phyloP scores from a whole-genome alignment of 1,140 invertebrate species.

The Paracyclopina nana region DNA sequence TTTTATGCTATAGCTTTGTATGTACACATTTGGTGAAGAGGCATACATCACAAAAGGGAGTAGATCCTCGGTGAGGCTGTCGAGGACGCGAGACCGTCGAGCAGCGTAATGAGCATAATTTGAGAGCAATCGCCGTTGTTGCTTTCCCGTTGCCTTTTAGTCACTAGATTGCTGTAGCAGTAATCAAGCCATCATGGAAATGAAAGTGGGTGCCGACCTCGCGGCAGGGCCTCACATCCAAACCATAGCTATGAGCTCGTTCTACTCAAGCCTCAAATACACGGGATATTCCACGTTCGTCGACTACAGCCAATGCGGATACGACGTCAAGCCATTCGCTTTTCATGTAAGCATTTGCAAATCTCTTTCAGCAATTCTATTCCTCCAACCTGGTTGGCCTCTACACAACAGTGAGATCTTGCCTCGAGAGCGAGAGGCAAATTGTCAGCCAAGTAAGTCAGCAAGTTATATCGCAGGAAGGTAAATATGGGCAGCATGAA shows the following conservation, averaged over 20 bases:
- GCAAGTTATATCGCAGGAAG: too few relatives aligned
- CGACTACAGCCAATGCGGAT: neutral
- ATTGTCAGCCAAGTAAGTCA: constrained; percentile 5
- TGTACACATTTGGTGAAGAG: too few relatives aligned
- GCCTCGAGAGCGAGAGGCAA: constrained; percentile 2
- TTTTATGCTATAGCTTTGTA: too few relatives aligned
- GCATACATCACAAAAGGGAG: too few relatives aligned
- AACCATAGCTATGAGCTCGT: neutral
- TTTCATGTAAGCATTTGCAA: neutral
- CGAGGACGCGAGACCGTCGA: neutral
- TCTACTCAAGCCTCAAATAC: neutral
- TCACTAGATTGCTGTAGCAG: neutral
- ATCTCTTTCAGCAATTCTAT: constrained; percentile 5
- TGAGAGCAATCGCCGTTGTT: neutral
- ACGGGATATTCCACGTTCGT: neutral
- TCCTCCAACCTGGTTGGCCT: neutral
- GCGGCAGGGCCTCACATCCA: neutral
- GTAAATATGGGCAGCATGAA: too few relatives aligned
- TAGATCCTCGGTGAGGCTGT: constrained; percentile 55
- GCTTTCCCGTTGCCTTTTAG: neutral
- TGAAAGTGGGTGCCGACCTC: neutral
- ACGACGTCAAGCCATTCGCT: neutral
- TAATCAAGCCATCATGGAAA: neutral
- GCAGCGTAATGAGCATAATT: neutral
- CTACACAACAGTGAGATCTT: constrained; percentile 4